Evolutionary conservation across 1,140 invertebrate genomes (phyloP), one percentile per base, ranked within the genome.

Genomic region (Drosophila bipectinata): DNA sequence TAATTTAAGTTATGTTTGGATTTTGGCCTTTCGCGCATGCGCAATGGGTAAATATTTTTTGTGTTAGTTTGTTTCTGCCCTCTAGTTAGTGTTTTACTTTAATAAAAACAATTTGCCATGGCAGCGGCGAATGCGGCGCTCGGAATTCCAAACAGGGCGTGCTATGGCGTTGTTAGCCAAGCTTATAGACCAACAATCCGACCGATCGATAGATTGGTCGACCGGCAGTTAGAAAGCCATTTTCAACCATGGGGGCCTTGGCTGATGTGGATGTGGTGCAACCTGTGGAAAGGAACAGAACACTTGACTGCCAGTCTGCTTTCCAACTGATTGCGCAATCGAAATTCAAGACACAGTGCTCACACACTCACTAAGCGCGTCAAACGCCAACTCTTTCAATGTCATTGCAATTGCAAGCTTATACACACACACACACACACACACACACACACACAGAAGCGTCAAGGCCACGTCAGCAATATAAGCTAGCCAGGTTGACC

Each of bases 341-440:
- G 34, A 62, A 60, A 48, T 7, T 26, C 59, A 9, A 37, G 68
- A 58, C 28, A 59, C 41, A 32, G 32, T n/a, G 15, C 34, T 8
- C 8, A 9, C 10, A n/a, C 34, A 37, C 7, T 10, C 34, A 26
- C 10, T 28, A 57, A 67, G 45, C 76, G 61, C 69, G 77, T 79
- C 76, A 57, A 61, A 47, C 67, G 63, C 61, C 80, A 61, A 51
- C 61, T 78, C 69, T 85, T 88, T 85, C 82, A 88, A 87, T 85
- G 82, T 82, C 82, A 87, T 76, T 87, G 63, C 74, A 78, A 75
- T 63, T 75, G 69, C 81, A 81, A 77, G 68, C 69, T 80, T 56
- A 52, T 48, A 14, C 26, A 39, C 18, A 32, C 15, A 41, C 56
- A 68, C 37, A 49, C 57, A 37, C 9, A 24, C 14, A 32, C 26